A percentile compares a stretch with the other conserved stretches of the same genome.
phyloP scores from a whole-genome alignment of 2,888 invertebrate species.

The Alentia gelatinosa region DNA sequence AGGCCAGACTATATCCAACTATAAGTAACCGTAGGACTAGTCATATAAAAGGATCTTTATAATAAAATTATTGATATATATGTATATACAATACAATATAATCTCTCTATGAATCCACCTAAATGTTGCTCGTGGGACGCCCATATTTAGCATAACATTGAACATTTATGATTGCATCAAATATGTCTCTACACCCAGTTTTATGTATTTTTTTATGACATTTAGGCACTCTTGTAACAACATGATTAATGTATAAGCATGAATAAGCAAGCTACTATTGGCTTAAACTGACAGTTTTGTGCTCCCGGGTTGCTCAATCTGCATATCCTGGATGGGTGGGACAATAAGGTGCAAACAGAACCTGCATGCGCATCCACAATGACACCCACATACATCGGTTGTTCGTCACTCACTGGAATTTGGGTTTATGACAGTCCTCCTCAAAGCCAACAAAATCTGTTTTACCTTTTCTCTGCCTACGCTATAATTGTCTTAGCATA shows the following conservation, averaged over 20 bases:
- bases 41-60: conserved; percentile 42
- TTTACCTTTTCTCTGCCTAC: background rate
- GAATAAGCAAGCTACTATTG: background rate
- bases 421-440: background rate
- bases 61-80: conserved; percentile 9
- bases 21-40: background rate
- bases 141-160: conserved; percentile 24
- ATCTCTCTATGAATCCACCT: conserved; percentile 45
- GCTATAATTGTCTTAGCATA: background rate
- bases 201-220: background rate
- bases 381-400: background rate
- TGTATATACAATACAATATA: conserved; percentile 48
- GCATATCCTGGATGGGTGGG: background rate
- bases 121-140: conserved; percentile 12
- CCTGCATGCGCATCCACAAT: background rate
- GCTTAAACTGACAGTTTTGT: conserved; percentile 2
- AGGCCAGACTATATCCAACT: background rate
- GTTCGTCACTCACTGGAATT: background rate
- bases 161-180: conserved; percentile 33
- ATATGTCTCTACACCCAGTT: conserved; percentile 36
- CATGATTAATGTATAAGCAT: background rate
- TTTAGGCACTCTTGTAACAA: conserved; percentile 50
- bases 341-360: background rate
- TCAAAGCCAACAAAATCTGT: background rate
- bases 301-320: background rate